Conservation (phyloP, 37 sponge, comb jelly and placozoan species). For the Spongilla lacustris region DNA sequence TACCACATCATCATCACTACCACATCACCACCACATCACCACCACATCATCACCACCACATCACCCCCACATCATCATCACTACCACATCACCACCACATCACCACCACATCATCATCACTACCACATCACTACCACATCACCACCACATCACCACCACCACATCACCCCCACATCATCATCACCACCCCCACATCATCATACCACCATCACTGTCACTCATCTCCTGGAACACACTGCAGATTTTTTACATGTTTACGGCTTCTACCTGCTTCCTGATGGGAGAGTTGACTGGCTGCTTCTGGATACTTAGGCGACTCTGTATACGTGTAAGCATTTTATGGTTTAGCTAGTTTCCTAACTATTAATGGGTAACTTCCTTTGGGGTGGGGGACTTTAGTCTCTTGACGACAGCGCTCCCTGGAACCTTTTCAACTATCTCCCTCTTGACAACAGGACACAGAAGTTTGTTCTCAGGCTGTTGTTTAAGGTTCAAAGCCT, state of each 20-base stretch:
- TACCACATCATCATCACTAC: neutral
- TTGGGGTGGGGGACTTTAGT: neutral
- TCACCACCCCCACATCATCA: neutral
- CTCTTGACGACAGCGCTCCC: slow-evolving; percentile 5
- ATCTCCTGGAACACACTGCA: neutral
- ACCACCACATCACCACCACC: too few species aligned
- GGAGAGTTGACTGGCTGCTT: neutral
- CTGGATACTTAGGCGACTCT: slow-evolving; percentile 2
- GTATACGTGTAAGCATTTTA: neutral
- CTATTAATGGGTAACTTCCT: neutral
- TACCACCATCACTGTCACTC: neutral
- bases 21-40: too few species aligned
- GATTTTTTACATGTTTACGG: neutral
- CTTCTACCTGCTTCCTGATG: slow-evolving; percentile 1
- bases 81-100: neutral
- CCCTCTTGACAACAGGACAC: slow-evolving; percentile 13
- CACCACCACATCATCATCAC: neutral
- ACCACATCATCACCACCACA: neutral
- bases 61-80: neutral
- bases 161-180: neutral
- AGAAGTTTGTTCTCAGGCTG: slow-evolving; percentile 60
- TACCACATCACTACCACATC: too few species aligned
- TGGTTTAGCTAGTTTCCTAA: neutral
- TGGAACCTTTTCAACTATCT: slow-evolving; percentile 68
- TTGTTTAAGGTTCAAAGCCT: slow-evolving; percentile 45